Percentiles rank a stretch among this genome's conserved stretches.
phyloP scores from a whole-genome alignment of 2,113 vertebrate species.

The Acanthochromis polyacanthus region DNA sequence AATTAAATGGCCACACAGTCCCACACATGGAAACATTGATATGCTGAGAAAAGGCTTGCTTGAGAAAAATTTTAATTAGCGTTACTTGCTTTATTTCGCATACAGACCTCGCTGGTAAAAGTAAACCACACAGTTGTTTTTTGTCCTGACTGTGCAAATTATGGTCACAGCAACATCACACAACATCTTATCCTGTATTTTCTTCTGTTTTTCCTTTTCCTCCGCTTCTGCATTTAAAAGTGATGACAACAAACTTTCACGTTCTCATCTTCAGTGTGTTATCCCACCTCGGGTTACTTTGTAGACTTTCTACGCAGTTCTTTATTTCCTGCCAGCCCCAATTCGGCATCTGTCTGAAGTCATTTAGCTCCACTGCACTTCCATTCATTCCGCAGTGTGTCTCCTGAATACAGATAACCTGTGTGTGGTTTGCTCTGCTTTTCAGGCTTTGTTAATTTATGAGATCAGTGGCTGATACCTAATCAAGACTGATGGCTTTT shows the following conservation, averaged over 20 bases:
- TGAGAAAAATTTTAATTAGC: not conserved
- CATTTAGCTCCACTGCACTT: no score
- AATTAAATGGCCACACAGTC: conserved; percentile 11
- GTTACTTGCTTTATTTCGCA: not conserved
- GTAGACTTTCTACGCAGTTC: no score
- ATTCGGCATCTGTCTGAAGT: no score
- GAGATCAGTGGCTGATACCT: conserved; percentile 31
- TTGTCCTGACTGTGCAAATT: not conserved
- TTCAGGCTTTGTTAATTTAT: conserved; percentile 3
- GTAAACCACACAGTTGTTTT: not conserved
- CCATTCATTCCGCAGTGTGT: not conserved
- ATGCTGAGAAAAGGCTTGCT: not conserved
- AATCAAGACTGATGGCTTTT: conserved; percentile 76
- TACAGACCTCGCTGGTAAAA: not conserved
- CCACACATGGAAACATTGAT: conserved; percentile 8
- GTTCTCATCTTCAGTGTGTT: no score
- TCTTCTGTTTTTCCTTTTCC: no score
- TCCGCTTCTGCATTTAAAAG: no score
- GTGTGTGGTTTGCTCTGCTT: not conserved
- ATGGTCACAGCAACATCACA: not conserved
- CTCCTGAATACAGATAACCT: not conserved
- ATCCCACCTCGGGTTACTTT: no score
- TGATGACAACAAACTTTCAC: no score
- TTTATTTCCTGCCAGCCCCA: no score
- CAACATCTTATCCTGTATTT: not conserved